A percentile compares a stretch with the other conserved stretches of the same genome.
These are phyloP conservation scores for Eulacestoma nigropectus DNA, from an alignment of 2,113 vertebrate species.

Conservation along the genomic window DNA sequence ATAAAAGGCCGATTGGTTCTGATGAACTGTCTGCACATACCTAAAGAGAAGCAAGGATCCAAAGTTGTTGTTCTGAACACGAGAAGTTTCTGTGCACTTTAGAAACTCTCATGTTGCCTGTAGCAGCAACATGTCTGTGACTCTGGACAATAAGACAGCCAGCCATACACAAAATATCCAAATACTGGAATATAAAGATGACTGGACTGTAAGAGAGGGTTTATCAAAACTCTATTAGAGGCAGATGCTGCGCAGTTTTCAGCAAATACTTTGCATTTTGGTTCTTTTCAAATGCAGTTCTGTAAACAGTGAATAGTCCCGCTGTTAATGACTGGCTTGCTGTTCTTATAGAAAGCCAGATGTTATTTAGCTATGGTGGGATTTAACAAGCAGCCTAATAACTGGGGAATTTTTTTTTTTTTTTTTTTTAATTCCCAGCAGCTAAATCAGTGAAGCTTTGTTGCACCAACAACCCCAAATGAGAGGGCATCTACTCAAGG, in stretches of 20 bases:
- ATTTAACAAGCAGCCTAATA: conserved; percentile 17
- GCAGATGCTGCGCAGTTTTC: conserved; percentile 30
- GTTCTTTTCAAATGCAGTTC: conserved; percentile 30
- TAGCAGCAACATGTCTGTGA: neutral
- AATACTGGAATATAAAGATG: neutral
- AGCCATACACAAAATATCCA: neutral
- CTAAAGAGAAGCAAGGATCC: neutral
- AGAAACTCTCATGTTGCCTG: neutral
- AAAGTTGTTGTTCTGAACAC: neutral
- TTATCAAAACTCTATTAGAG: conserved; percentile 4
- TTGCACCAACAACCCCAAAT: neutral
- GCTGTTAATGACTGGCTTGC: conserved; percentile 20
- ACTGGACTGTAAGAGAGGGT: neutral
- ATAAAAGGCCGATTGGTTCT: neutral
- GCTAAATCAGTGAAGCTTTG: neutral
- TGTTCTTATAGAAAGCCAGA: conserved; percentile 46
- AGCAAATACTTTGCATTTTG: conserved; percentile 17
- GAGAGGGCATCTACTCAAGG: neutral
- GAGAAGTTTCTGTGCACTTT: neutral
- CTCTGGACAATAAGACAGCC: neutral
- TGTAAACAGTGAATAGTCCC: conserved; percentile 24
- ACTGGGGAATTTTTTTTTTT: neutral
- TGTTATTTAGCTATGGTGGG: conserved; percentile 16
- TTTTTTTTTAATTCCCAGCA: neutral
- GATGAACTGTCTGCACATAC: neutral